Evolutionary conservation across 2,797 vertebrate species (phyloP).

Genomic region (Xenops minutus): DNA sequence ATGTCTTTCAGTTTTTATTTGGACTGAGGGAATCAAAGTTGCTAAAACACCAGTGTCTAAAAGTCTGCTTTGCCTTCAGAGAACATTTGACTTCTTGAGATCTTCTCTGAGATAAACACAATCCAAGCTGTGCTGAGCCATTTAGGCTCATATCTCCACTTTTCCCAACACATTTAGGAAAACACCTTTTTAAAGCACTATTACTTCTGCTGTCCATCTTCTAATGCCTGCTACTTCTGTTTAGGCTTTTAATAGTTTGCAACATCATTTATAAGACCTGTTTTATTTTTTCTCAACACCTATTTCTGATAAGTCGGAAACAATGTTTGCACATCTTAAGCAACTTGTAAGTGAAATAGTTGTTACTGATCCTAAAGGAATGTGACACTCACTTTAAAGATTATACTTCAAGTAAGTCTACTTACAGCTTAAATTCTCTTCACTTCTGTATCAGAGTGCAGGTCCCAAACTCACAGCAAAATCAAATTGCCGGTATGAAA

Average conservation of each 20-base stretch:
- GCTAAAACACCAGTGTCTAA: not conserved
- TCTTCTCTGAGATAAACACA: not conserved
- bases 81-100: not conserved
- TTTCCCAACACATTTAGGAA: not conserved
- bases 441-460: slow-evolving; percentile 77
- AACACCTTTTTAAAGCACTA: not conserved
- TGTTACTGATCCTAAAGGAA: not conserved
- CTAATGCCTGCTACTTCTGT: not conserved
- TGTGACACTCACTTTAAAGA: not conserved
- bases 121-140: not conserved
- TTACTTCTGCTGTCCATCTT: not conserved
- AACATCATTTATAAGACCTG: not conserved
- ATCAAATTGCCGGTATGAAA: slow-evolving; percentile 89
- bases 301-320: not conserved
- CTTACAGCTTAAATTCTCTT: not conserved
- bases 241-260: not conserved
- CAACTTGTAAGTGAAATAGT: not conserved
- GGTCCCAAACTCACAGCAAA: slow-evolving; percentile 86
- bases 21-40: not conserved
- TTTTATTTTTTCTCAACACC: not conserved
- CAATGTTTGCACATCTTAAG: not conserved
- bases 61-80: not conserved
- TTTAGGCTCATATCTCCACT: not conserved
- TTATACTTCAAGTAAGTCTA: not conserved
- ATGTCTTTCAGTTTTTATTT: not conserved